These are phyloP conservation scores for Patella pellucida DNA, from an alignment of 2,888 invertebrate genomes.

Conservation along the genomic window DNA sequence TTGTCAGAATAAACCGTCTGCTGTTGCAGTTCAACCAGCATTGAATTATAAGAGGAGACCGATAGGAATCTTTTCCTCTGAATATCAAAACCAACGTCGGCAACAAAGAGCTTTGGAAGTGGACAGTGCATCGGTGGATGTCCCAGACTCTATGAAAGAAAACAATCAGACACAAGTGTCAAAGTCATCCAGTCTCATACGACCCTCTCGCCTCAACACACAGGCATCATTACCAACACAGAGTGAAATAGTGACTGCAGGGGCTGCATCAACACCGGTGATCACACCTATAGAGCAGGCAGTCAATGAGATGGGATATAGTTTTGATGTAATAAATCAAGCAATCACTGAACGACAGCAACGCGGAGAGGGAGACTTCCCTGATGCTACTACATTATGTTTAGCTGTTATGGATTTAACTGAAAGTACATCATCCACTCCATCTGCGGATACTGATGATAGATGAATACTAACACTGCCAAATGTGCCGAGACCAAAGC, in stretches of 20 bases:
- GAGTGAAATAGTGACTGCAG: not conserved
- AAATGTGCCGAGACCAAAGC: too few relatives aligned
- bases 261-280: not conserved
- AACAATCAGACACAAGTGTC: too few relatives aligned
- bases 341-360: not conserved
- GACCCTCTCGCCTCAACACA: not conserved
- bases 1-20: not conserved
- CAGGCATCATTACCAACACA: not conserved
- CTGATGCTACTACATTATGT: slow-evolving; percentile 6
- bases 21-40: not conserved
- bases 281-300: not conserved
- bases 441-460: too few relatives aligned
- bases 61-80: not conserved
- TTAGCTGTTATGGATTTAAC: slow-evolving; percentile 4
- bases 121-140: not conserved
- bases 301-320: slow-evolving; percentile 12
- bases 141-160: not conserved
- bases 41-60: not conserved
- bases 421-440: not conserved
- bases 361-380: not conserved
- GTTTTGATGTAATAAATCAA: slow-evolving; percentile 8
- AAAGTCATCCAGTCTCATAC: too few relatives aligned
- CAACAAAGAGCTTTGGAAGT: not conserved
- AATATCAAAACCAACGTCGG: not conserved
- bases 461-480: too few relatives aligned